phyloP scores from a whole-genome alignment of 1,140 invertebrate species.

The Samia ricini region DNA sequence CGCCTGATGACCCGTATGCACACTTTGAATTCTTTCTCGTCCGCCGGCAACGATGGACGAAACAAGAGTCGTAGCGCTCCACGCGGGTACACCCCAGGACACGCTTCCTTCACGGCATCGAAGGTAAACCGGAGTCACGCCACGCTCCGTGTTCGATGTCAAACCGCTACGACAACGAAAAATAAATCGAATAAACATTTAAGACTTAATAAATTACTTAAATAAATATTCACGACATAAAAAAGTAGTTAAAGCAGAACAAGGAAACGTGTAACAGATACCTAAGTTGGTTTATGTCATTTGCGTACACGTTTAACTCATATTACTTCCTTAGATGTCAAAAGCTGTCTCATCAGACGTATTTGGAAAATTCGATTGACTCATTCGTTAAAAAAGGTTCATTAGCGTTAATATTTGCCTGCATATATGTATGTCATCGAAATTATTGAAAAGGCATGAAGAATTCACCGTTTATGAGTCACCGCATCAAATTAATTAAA shows the following conservation, averaged over 20 bases:
- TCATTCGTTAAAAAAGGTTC: neutral
- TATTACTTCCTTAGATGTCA: neutral
- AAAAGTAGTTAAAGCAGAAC: constrained; percentile 5
- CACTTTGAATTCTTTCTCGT: constrained; percentile 82
- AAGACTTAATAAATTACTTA: constrained; percentile 2
- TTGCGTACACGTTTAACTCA: neutral
- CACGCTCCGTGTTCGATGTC: constrained; percentile 72
- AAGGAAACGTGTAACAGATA: neutral
- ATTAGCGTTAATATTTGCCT: neutral
- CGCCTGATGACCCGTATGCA: constrained; percentile 80
- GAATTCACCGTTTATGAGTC: neutral
- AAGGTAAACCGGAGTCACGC: constrained; percentile 87
- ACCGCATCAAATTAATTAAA: neutral
- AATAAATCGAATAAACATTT: constrained; percentile 9
- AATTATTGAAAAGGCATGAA: neutral
- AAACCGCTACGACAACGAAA: constrained; percentile 77
- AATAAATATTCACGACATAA: constrained; percentile 9
- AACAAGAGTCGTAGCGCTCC: constrained; percentile 86
- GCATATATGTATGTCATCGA: neutral
- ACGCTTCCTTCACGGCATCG: constrained; percentile 85
- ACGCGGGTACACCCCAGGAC: constrained; percentile 85
- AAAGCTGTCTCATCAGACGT: constrained; percentile 45
- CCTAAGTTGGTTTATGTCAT: neutral
- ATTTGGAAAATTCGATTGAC: constrained; percentile 49
- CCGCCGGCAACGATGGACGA: constrained; percentile 78